Evolutionary conservation across 2,797 vertebrate genomes (phyloP).

Genomic region (Scleropages formosus): DNA sequence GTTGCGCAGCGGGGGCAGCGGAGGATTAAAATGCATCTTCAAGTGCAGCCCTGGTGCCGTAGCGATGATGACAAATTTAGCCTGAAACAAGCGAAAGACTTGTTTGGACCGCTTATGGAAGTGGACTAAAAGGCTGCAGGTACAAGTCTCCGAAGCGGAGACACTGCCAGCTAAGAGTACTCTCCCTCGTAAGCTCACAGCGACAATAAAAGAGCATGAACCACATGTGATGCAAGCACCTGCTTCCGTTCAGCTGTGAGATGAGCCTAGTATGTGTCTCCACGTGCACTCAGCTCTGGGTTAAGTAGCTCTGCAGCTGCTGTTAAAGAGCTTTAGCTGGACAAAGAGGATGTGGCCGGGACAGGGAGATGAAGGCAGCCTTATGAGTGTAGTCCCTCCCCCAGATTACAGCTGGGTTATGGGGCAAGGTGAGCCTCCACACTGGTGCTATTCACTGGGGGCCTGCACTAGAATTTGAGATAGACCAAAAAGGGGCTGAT

Average conservation of each 20-base stretch:
- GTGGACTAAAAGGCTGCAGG: too few species aligned
- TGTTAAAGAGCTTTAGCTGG: conserved; percentile 40
- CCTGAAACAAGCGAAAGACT: conserved; percentile 61
- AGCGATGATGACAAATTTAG: conserved; percentile 84
- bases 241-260: too few species aligned
- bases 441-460: neutral
- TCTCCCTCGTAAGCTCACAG: too few species aligned
- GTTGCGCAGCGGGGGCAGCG: conserved; percentile 88
- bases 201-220: too few species aligned
- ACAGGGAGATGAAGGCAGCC: conserved; percentile 39
- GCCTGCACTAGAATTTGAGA: too few species aligned
- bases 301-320: conserved; percentile 34
- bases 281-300: neutral
- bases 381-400: conserved; percentile 25
- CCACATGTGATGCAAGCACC: neutral
- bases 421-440: neutral
- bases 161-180: too few species aligned
- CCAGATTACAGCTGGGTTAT: conserved; percentile 30
- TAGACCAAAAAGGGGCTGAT: too few species aligned
- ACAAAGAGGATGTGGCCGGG: conserved; percentile 41
- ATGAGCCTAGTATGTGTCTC: neutral
- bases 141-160: too few species aligned
- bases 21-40: conserved; percentile 92
- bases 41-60: conserved; percentile 79
- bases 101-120: too few species aligned